A percentile compares a stretch with the other conserved stretches of the same genome.
Evolutionary conservation across 2,797 vertebrate species (phyloP).

Genomic region (Potorous gilbertii): DNA sequence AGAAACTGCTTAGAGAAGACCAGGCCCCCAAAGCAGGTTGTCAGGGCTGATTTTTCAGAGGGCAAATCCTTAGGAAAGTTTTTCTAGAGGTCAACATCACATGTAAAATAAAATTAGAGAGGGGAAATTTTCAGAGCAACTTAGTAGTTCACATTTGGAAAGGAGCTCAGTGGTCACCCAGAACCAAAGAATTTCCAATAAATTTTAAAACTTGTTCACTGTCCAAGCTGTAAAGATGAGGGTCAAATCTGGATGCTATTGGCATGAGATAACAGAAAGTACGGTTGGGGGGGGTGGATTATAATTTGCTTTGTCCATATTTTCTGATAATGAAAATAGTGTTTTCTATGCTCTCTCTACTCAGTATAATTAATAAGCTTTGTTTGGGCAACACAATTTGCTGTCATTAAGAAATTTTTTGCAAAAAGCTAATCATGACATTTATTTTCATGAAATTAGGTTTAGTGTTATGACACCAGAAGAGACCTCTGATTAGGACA

Average conservation of each 20-base stretch:
- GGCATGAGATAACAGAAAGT: not conserved
- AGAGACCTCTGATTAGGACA: not conserved
- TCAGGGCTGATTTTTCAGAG: no score
- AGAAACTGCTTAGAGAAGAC: not conserved
- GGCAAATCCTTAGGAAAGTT: not conserved
- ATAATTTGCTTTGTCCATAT: not conserved
- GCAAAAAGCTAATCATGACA: conserved; percentile 51
- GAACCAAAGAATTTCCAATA: not conserved
- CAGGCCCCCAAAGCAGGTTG: not conserved
- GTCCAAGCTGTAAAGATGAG: not conserved
- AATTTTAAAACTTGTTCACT: not conserved
- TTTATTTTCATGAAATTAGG: not conserved
- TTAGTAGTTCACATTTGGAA: not conserved
- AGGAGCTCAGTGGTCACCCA: not conserved
- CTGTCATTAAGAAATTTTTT: conserved; percentile 50
- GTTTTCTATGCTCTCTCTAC: conserved; percentile 34
- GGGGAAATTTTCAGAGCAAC: not conserved
- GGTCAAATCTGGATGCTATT: not conserved
- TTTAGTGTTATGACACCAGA: not conserved
- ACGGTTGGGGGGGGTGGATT: not conserved
- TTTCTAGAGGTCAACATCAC: no score
- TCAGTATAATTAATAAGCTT: conserved; percentile 55
- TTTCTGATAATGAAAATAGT: conserved; percentile 32
- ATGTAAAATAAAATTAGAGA: not conserved
- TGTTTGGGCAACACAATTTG: conserved; percentile 20